These are phyloP conservation scores for Caenorhabditis sulstoni DNA, from an alignment of 2,888 invertebrate species.

Conservation along the genomic window DNA sequence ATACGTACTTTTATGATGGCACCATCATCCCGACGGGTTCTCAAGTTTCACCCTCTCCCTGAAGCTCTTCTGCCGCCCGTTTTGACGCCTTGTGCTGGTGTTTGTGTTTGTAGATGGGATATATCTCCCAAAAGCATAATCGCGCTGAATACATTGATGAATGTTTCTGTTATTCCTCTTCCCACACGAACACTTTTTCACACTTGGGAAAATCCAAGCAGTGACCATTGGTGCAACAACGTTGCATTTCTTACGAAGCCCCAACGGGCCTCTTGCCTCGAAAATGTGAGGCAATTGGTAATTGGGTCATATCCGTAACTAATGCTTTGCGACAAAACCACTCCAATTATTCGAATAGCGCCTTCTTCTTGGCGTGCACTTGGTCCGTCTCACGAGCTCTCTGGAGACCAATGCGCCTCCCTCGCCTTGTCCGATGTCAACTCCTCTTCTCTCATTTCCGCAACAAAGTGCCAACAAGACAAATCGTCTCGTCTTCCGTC, in stretches of 20 bases:
- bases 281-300: constrained; percentile 37
- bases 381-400: constrained; percentile 23
- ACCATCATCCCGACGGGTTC: constrained; percentile 45
- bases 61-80: constrained; percentile 1
- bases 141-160: constrained; percentile 22
- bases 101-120: constrained; percentile 40
- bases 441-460: constrained; percentile 22
- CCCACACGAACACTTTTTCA: neutral
- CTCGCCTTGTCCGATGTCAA: constrained; percentile 20
- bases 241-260: neutral
- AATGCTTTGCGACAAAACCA: constrained; percentile 53
- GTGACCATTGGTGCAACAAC: neutral
- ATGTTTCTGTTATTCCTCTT: constrained; percentile 21
- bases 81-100: constrained; percentile 35
- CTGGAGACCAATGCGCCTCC: constrained; percentile 45
- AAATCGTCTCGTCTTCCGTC: constrained; percentile 23
- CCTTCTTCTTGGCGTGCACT: constrained; percentile 7
- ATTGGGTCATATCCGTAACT: constrained; percentile 63
- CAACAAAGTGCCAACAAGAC: constrained; percentile 47
- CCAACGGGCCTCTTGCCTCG: neutral
- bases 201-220: neutral
- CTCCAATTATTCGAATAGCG: constrained; percentile 56
- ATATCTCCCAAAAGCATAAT: constrained; percentile 48
- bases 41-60: constrained; percentile 32
- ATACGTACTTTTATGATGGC: constrained; percentile 57